Evolutionary conservation across 2,888 invertebrate species (phyloP), one percentile per base, ranked within the genome.

Genomic region (Erpobdella octoculata): DNA sequence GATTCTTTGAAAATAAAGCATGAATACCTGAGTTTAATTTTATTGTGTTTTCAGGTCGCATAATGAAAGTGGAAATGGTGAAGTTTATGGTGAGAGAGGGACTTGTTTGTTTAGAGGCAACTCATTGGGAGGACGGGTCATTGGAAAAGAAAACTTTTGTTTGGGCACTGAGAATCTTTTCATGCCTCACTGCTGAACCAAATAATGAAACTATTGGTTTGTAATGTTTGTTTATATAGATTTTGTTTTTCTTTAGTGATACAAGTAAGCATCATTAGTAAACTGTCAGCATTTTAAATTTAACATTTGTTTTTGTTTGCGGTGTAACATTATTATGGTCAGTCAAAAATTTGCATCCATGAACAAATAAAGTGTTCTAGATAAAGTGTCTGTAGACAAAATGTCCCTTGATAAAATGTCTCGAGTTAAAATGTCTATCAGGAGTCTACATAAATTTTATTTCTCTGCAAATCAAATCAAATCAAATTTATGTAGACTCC

Each of bases 201-300:
- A 58, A 58, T 9, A 33, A 70, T 9, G 70, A 70, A 25, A 36
- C 37, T n/a, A 70, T 70, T 12, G 70, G 70, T 70, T 18, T 31
- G 64, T 64, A 18, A 28, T 12, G 46, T 41, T 15, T 18, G 35
- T 62, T 62, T 9, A 62, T 53, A 2, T n/a, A n/a, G 28, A 25
- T 53, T n/a, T 53, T 8, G 21, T 46, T 21, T 46, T n/a, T 46
- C n/a, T n/a, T n/a, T n/a, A n/a, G 5, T n/a, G 21, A 46, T 46
- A n/a, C 46, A 1, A 46, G 21, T n/a, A n/a, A 46, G 21, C 46
- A 46, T 5, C 46, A 46, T 46, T 46, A 1, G 21, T 21, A n/a
- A 46, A n/a, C 18, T 46, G 46, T 3, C 2, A 46, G 46, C 18
- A 46, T 46, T 18, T 46, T 3, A 46, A n/a, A 46, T n/a, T 46